Percentiles rank a stretch among this genome's conserved stretches.
These are phyloP conservation scores for Triplophysa dalaica DNA, from an alignment of 2,113 vertebrate species.

Conservation along the genomic window DNA sequence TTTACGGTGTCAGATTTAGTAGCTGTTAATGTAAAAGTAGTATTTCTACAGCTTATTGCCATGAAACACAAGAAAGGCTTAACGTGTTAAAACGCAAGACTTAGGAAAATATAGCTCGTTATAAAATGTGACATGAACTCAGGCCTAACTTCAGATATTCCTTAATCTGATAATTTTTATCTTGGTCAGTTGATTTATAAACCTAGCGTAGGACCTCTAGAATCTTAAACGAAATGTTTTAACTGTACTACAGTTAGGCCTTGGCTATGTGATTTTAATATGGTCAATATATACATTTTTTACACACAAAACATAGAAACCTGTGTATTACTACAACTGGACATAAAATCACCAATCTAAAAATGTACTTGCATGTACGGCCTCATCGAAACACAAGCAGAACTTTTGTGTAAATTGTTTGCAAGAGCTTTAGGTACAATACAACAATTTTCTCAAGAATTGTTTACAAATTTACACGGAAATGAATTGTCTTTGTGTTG, in stretches of 20 bases:
- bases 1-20: constrained; percentile 1
- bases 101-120: neutral
- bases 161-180: neutral
- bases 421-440: too few species aligned
- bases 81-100: neutral
- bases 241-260: neutral
- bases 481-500: too few species aligned
- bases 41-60: constrained; percentile 19
- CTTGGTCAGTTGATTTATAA: constrained; percentile 10
- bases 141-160: too few species aligned
- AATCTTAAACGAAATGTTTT: neutral
- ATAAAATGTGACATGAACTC: too few species aligned
- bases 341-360: neutral
- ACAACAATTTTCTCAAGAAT: too few species aligned
- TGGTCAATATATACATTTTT: neutral
- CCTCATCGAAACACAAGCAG: too few species aligned
- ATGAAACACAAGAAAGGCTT: constrained; percentile 1
- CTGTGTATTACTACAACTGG: constrained; percentile 33
- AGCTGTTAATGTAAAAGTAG: constrained; percentile 8
- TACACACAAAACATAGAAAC: constrained; percentile 21
- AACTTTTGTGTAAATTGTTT: too few species aligned
- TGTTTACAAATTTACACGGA: neutral
- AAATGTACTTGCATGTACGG: neutral
- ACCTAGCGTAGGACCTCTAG: neutral
- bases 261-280: neutral